Base-by-base conservation (phyloP, 2,888 invertebrate species). In the Andrena dorsata region DNA sequence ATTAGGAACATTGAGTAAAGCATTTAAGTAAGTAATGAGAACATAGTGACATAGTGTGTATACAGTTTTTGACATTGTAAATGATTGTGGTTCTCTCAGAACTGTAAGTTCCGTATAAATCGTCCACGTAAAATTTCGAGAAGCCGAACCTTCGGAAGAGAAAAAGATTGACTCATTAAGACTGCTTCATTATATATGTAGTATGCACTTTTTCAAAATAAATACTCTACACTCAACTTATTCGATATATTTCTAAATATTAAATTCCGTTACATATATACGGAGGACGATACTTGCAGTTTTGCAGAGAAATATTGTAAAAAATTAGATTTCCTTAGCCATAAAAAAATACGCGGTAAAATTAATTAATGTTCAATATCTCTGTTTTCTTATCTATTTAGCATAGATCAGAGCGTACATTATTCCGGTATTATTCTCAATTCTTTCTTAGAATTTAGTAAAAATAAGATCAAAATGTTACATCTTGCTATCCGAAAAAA, bases 1-100 rank as follows among this genome's bases (percentile, higher is more conserved):
- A 90, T 96, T 97, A 91, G 98, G 98, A 91, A 98, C 98, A 78
- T 95, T 98, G 88, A 97, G 98, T 89, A 98, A 98, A 95, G 98
- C 98, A 86, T 97, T 98, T 93, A 98, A 97, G 95, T 95, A 91
- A 94, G 94, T 94, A 87, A 26, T 65, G 8, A 28, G 20, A 74
- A 30, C 20, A 32, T 80, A 53, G 76, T 20, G 10, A 35, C 10
- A 2, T 35, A 0, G 10, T 28, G 23, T 56, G 3, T 64, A 32
- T 56, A 75, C 49, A 74, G 5, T 28, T 66, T 71, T 69, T 51
- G 1, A 41, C 73, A 61, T 58, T 56, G 6, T 30, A 58, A 51
- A 66, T 70, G 8, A 80, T 47, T 30, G 4, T 56, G 56, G 64
- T 82, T 78, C 56, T 83, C 60, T 56, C 56, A 53, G 23, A 74